Conservation (phyloP, 64 coral and sea anemone genomes). For the Montipora sp. region DNA sequence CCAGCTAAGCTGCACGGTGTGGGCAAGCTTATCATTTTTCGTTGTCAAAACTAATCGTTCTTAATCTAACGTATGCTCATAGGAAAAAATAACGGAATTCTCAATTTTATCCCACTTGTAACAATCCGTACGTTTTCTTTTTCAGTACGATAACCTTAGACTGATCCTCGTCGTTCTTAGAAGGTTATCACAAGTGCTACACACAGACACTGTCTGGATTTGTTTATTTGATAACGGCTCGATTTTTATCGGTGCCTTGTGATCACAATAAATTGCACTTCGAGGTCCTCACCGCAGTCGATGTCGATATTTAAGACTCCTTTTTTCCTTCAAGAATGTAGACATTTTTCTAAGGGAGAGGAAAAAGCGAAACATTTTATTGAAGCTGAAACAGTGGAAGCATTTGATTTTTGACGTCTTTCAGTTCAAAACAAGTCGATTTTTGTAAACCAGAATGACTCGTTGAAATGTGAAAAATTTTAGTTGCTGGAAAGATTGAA, state of each 20-base stretch:
- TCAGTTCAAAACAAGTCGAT: too few relatives aligned
- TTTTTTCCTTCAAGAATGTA: too few relatives aligned
- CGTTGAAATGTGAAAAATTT: too few relatives aligned
- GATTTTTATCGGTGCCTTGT: not conserved
- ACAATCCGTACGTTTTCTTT: not conserved
- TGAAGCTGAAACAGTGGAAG: too few relatives aligned
- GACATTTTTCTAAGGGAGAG: too few relatives aligned
- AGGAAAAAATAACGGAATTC: not conserved
- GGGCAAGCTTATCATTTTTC: not conserved
- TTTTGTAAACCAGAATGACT: too few relatives aligned
- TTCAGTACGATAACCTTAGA: not conserved
- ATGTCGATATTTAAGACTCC: not conserved
- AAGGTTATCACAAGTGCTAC: not conserved
- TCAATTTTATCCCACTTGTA: not conserved
- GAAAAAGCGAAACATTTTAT: too few relatives aligned
- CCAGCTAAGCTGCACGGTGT: too few relatives aligned
- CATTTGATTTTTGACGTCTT: too few relatives aligned
- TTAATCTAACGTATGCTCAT: not conserved
- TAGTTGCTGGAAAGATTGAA: too few relatives aligned
- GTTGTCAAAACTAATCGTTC: not conserved
- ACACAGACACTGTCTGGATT: not conserved
- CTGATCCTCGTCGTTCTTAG: not conserved
- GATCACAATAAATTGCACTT: not conserved
- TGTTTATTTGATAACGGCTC: not conserved
- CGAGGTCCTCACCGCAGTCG: not conserved